phyloP scores from a whole-genome alignment of 2,113 vertebrate species.

The Psittacara wagleri region DNA sequence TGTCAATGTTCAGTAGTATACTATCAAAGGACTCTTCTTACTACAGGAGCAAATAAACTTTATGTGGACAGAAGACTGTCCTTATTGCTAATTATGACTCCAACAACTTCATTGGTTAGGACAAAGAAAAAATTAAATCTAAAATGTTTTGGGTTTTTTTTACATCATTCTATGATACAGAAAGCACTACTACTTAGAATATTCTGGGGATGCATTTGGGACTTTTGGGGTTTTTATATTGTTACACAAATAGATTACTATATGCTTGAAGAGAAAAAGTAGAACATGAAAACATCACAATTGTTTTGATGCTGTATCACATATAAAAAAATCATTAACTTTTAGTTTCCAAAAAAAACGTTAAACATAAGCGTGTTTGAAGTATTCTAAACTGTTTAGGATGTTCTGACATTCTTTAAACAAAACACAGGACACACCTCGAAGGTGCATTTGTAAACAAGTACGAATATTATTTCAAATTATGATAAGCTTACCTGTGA shows the following conservation, averaged over 20 bases:
- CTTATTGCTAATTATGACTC: not conserved
- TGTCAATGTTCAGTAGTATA: not conserved
- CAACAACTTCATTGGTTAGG: not conserved
- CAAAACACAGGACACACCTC: not conserved
- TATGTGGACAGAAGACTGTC: not conserved
- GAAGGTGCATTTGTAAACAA: not conserved
- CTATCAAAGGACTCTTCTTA: not conserved
- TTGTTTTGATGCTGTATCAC: not conserved
- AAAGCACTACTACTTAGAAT: not conserved
- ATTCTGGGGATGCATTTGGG: not conserved
- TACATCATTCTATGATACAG: not conserved
- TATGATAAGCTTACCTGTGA: slow-evolving; percentile 83
- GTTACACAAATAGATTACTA: not conserved
- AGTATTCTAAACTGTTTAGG: not conserved
- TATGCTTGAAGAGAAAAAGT: not conserved
- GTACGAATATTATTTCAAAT: not conserved
- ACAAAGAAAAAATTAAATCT: not conserved
- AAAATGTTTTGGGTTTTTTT: not conserved
- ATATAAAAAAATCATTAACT: not conserved
- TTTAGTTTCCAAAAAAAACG: not conserved
- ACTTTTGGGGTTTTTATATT: not conserved
- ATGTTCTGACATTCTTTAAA: not conserved
- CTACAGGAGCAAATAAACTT: not conserved
- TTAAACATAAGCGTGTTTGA: not conserved
- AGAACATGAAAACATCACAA: not conserved